Percentiles rank a stretch among this genome's conserved stretches.
phyloP scores from a whole-genome alignment of 1,140 invertebrate genomes.

The Oppia nitens region DNA sequence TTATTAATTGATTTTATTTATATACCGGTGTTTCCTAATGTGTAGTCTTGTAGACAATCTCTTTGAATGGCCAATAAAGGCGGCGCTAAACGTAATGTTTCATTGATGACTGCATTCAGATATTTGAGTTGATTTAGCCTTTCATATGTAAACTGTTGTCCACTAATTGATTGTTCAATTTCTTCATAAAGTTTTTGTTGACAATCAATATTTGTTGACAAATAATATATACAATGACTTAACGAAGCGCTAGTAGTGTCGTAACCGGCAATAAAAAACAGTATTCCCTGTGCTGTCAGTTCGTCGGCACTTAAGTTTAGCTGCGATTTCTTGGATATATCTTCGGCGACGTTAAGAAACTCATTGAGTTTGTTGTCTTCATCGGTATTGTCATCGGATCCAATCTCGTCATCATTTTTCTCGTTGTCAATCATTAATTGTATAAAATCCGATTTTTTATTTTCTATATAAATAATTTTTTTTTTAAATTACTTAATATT shows the following conservation, averaged over 20 bases:
- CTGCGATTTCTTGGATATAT: not conserved
- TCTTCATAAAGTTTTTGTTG: slow-evolving; percentile 40
- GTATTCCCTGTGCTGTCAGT: slow-evolving; percentile 41
- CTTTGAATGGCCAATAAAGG: slow-evolving; percentile 31
- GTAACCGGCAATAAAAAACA: slow-evolving; percentile 48
- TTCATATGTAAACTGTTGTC: slow-evolving; percentile 36
- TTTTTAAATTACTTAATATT: no score
- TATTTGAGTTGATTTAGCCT: slow-evolving; percentile 22
- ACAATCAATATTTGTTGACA: slow-evolving; percentile 37
- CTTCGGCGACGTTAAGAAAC: not conserved
- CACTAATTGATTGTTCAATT: slow-evolving; percentile 25
- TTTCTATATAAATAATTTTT: not conserved
- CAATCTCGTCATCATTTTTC: not conserved
- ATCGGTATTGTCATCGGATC: not conserved
- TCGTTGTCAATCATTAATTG: not conserved
- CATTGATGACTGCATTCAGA: slow-evolving; percentile 1
- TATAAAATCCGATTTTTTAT: not conserved
- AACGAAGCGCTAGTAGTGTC: slow-evolving; percentile 41
- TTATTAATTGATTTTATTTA: no score
- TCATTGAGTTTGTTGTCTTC: not conserved
- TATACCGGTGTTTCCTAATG: not conserved
- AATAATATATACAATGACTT: slow-evolving; percentile 35
- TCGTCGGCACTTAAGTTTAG: slow-evolving; percentile 24
- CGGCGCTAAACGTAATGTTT: slow-evolving; percentile 19
- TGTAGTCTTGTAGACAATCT: slow-evolving; percentile 16